A percentile compares a stretch with the other conserved stretches of the same genome.
phyloP scores from a whole-genome alignment of 2,113 vertebrate genomes.

The Coptodon bakossiorum region DNA sequence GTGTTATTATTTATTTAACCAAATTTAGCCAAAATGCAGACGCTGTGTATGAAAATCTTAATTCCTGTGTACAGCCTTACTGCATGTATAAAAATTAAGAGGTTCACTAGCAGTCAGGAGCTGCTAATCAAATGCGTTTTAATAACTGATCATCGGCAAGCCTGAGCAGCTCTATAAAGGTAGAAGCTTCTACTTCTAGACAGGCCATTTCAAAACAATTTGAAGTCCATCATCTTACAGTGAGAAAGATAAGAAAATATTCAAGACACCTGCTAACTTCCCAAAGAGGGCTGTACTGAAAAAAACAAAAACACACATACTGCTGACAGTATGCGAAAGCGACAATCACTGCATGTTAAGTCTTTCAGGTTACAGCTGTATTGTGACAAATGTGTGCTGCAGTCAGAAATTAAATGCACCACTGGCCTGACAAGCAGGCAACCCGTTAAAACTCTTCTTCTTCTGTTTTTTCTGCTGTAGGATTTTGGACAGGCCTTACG shows the following conservation, averaged over 20 bases:
- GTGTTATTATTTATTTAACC: neutral
- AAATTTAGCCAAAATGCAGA: neutral
- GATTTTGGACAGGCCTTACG: slow-evolving; percentile 83
- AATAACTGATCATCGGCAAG: neutral
- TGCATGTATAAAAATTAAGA: neutral
- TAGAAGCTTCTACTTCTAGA: neutral
- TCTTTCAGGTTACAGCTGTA: neutral
- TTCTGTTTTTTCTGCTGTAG: slow-evolving; percentile 46
- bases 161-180: neutral
- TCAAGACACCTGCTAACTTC: neutral
- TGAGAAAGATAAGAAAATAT: neutral
- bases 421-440: accelerated
- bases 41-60: neutral
- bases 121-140: neutral
- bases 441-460: neutral
- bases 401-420: neutral
- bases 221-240: neutral
- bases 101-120: neutral
- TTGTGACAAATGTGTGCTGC: neutral
- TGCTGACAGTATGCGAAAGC: accelerated
- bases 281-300: neutral
- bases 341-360: neutral
- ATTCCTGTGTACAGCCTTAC: neutral
- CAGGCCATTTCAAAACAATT: neutral
- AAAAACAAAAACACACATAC: neutral